Evolutionary conservation across 2,888 invertebrate genomes (phyloP), one percentile per base, ranked within the genome.

Genomic region (Argyra leucocephala): DNA sequence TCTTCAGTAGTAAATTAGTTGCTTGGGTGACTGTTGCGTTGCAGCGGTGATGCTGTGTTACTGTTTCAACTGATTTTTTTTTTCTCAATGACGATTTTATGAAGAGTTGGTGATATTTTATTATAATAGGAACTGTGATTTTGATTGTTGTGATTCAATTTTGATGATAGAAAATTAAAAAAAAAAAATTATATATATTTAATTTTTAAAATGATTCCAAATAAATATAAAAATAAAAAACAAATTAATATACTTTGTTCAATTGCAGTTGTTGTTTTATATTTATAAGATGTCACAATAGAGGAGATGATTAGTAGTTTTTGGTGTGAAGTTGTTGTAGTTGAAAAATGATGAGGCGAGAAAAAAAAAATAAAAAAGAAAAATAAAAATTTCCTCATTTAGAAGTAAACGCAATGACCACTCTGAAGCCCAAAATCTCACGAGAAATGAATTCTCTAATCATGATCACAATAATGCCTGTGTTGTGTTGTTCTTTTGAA

Each of bases 221-320:
- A 48, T 5, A 18, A 48, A 48, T 48, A 48, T 48, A 48, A 48
- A 48, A 48, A 48, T 48, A 48, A 48, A n/a, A 48, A 48, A 12
- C 48, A 48, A 48, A 48, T 48, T 48, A 48, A 48, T 48, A 48
- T 48, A 48, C 48, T 48, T 48, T 48, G 48, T 48, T 48, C 48
- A 48, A 12, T 48, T 48, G 18, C 48, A 48, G 48, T 15, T 48
- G 48, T 48, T 48, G 48, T 48, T 48, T 48, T 48, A 18, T 48
- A 48, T 48, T 48, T 48, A 18, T 48, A 48, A 48, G 48, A 48
- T 48, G 48, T 48, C 48, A 48, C 48, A 48, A 48, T 48, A 48
- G n/a, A 48, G 48, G 48, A 48, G 48, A 48, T 48, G 48, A 48
- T 48, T 48, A 15, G 18, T 48, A 48, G 48, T 48, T 48, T n/a